Percentiles rank a stretch among this genome's conserved stretches.
Conservation (phyloP, 2,113 vertebrate genomes). For the Forbesichthys agassizii region DNA sequence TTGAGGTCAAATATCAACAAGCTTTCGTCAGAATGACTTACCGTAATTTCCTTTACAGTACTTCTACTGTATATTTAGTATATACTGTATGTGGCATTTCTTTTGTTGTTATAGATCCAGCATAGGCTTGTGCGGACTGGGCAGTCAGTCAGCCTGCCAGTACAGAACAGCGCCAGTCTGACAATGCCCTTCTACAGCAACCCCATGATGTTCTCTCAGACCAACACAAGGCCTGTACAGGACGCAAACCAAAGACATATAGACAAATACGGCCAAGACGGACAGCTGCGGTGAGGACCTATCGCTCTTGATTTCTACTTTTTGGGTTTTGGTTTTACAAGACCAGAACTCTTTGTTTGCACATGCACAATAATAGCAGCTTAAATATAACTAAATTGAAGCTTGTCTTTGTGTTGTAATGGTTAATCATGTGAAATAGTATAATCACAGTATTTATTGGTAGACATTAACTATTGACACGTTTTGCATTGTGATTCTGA, state of each 20-base stretch:
- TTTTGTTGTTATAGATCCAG: conserved; percentile 52
- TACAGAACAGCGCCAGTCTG: conserved; percentile 73
- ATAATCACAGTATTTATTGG: not conserved
- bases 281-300: conserved; percentile 74
- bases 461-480: not conserved
- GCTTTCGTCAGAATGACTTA: too few species aligned
- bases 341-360: not conserved
- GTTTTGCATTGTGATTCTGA: too few species aligned
- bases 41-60: too few species aligned
- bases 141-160: conserved; percentile 62
- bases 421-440: too few species aligned
- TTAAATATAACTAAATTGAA: not conserved
- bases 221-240: conserved; percentile 60
- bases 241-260: conserved; percentile 75
- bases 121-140: conserved; percentile 63
- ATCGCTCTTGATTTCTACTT: not conserved
- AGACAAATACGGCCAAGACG: conserved; percentile 73
- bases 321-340: not conserved
- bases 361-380: not conserved
- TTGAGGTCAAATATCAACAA: too few species aligned
- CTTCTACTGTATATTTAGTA: too few species aligned
- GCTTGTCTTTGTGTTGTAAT: too few species aligned
- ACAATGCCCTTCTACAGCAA: conserved; percentile 81
- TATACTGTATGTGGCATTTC: not conserved
- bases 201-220: conserved; percentile 79